Evolutionary conservation across 1,140 invertebrate species (phyloP), one percentile per base, ranked within the genome.

Genomic region (Caerostris darwini): DNA sequence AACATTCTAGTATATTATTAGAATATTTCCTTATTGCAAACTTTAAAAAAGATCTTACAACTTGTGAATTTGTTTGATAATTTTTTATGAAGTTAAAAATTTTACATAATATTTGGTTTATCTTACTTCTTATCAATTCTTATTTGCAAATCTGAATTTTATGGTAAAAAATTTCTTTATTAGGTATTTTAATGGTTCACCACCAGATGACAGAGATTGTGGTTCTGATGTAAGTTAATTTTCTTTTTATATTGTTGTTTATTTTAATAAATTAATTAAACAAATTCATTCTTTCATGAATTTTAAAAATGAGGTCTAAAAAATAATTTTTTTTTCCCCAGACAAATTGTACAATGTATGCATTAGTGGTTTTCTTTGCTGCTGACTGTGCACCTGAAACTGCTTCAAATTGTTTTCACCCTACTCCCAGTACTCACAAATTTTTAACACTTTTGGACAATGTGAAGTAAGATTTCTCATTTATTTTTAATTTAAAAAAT

Each of bases 341-440:
- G 97, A 97, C 96, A 94, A 97, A 96, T 81, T 97, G 97, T 94
- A 97, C 97, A 4, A 96, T 98, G 8, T 99, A 98, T 96, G 97
- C 98, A 8, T 96, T 99, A 95, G 98, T 99, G 1, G 96, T 98
- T n/a, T 99, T 99, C 95, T 97, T 98, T 96, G 97, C 98, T 3
- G 97, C 98, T 2, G 98, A 99, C 95, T 97, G 97, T 96, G 97
- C 98, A 64, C 98, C 98, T 82, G 97, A 97, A 94, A 97, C 97
- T 10, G 97, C 97, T 89, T 97, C 97, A 95, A 96, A 97, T 87
- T 98, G 98, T 89, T 97, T 97, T 95, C 98, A 81, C 97, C 98
- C 86, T 3, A 98, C 98, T 95, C 97, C 97, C 88, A 98, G 97
- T 95, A 98, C 98, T 2, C 97, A 98, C 92, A 97, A 97, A 95